phyloP scores from a whole-genome alignment of 2,888 invertebrate species.

The Stenotaenia linearis region DNA sequence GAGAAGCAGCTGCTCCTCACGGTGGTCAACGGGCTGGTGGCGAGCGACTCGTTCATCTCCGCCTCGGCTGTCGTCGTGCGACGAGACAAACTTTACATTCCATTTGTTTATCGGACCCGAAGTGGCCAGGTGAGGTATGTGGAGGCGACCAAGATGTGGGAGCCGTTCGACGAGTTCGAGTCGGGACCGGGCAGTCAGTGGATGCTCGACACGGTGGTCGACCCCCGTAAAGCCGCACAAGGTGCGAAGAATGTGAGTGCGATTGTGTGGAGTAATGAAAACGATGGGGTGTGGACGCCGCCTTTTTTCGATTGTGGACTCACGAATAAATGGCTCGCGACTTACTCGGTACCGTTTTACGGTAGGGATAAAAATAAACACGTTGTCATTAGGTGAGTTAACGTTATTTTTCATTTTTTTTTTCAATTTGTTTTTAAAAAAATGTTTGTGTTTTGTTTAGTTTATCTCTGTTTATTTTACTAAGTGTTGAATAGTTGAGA shows the following conservation, averaged over 20 bases:
- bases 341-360: slow-evolving; percentile 12
- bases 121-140: neutral
- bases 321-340: slow-evolving; percentile 13
- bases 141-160: neutral
- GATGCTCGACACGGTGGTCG: neutral
- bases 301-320: slow-evolving; percentile 30
- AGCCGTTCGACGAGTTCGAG: neutral
- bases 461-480: too few relatives aligned
- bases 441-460: neutral
- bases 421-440: neutral
- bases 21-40: neutral
- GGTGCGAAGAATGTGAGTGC: neutral
- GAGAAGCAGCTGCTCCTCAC: neutral
- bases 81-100: neutral
- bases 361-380: neutral
- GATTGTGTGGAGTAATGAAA: neutral
- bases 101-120: neutral
- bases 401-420: neutral
- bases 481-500: too few relatives aligned
- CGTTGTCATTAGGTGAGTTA: neutral
- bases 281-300: neutral
- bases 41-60: neutral
- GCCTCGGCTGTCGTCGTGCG: neutral
- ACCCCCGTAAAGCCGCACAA: neutral
- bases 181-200: neutral